Base-by-base conservation (phyloP, 2,113 vertebrate species). In the Suncus etruscus region DNA sequence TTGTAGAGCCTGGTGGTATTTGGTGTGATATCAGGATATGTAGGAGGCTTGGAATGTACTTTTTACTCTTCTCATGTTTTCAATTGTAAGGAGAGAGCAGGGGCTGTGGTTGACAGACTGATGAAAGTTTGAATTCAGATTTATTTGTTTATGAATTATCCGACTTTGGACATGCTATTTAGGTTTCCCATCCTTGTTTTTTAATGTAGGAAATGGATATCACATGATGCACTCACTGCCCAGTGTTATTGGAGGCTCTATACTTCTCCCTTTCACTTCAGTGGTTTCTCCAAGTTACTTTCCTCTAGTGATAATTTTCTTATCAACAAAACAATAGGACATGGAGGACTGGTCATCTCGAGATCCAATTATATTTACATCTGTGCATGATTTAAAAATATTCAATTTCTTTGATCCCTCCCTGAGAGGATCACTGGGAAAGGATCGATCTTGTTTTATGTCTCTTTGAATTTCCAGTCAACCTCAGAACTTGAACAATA, bases 131-230 rank as follows among this genome's bases (percentile, higher is more conserved):
- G 68, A 85, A 45, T 92, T 85, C 69, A 75, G 45, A 15, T 31
- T 50, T 63, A 24, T 94, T 54, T 4, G 25, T 54, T 93, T 54
- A 47, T n/a, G 51, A 75, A 24, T 14, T 91, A 32, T 72, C 31
- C 85, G 72, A 61, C 27, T 90, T 87, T 50, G n/a, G 31, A 91
- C n/a, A 93, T 79, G 7, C 47, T 87, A 65, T 39, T 70, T 81
- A 51, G 45, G 6, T 87, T 86, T 61, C 54, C 63, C 1, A 66
- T 7, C 27, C 12, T 76, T 22, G 85, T 85, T 68, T 82, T 14
- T 79, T 83, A 63, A n/a, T 61, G 8, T 31, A 10, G 47, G 72
- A 93, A 54, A 76, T 75, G 84, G 72, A 85, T 61, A 76, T 2
- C 39, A 3, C 32, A 65, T 83, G 79, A 82, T 70, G 72, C 4